phyloP scores from a whole-genome alignment of 2,113 vertebrate genomes.

The Albula goreensis region DNA sequence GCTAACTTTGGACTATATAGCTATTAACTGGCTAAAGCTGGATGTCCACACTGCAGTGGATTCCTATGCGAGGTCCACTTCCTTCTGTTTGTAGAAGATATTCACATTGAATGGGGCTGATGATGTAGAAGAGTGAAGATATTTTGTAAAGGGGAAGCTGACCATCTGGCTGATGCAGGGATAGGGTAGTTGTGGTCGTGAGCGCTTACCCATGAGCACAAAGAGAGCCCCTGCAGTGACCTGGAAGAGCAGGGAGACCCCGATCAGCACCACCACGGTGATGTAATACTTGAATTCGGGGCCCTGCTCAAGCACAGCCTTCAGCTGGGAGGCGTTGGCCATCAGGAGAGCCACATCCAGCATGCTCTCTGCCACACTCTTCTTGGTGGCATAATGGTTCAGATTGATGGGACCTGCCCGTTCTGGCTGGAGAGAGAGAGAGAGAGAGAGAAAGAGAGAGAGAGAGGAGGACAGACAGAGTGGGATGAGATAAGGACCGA shows the following conservation, averaged over 20 bases:
- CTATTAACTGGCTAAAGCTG: too few relatives aligned
- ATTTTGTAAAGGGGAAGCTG: too few relatives aligned
- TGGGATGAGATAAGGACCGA: neutral
- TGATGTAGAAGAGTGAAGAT: too few relatives aligned
- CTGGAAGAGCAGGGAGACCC: conserved; percentile 83
- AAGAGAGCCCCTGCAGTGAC: conserved; percentile 80
- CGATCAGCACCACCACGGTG: conserved; percentile 80
- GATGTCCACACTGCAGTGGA: too few relatives aligned
- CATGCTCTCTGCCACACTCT: conserved; percentile 87
- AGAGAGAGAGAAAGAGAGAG: neutral
- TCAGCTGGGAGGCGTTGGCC: conserved; percentile 84
- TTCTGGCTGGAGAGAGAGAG: conserved; percentile 41
- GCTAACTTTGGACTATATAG: too few relatives aligned
- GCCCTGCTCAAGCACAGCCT: conserved; percentile 83
- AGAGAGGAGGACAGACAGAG: neutral
- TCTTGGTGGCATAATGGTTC: conserved; percentile 89
- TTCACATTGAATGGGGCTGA: too few relatives aligned
- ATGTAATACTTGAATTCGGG: conserved; percentile 75
- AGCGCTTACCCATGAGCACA: conserved; percentile 78
- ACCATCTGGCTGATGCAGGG: too few relatives aligned
- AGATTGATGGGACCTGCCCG: conserved; percentile 71
- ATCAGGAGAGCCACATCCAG: conserved; percentile 85
- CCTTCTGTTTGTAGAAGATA: too few relatives aligned
- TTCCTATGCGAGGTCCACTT: too few relatives aligned
- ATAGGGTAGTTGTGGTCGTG: too few relatives aligned